Conservation (phyloP, 1,140 invertebrate species). For the Drosophila funebris region DNA sequence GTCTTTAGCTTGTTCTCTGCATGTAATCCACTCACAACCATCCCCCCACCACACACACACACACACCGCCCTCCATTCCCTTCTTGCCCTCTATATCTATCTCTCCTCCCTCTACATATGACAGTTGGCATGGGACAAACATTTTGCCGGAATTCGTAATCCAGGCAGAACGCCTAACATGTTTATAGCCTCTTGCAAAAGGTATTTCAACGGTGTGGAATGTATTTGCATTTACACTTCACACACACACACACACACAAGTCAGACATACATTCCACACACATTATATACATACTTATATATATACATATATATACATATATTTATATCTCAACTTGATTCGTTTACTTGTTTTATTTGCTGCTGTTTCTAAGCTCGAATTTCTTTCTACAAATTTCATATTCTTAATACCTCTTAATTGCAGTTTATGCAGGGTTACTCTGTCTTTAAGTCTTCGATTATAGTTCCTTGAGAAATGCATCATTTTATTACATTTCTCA, state of each 20-base stretch:
- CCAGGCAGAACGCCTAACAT: constrained; percentile 17
- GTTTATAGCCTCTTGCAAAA: constrained; percentile 33
- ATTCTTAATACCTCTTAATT: no score
- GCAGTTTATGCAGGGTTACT: no score
- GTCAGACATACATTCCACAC: neutral
- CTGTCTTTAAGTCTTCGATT: no score
- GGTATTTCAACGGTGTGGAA: constrained; percentile 11
- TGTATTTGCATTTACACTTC: constrained; percentile 20
- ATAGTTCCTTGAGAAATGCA: no score
- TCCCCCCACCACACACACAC: neutral
- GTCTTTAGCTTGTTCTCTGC: constrained; percentile 65
- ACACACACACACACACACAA: neutral
- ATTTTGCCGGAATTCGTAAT: constrained; percentile 42
- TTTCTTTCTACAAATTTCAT: neutral
- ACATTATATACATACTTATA: neutral
- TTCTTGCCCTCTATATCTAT: neutral
- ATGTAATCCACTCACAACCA: constrained; percentile 71
- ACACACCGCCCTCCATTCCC: neutral
- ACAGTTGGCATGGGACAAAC: constrained; percentile 47
- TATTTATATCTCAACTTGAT: constrained; percentile 2
- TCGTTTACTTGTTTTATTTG: constrained; percentile 7
- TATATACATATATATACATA: constrained; percentile 2
- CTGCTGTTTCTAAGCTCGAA: neutral
- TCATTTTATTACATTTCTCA: no score
- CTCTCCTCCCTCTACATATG: constrained; percentile 7